A percentile compares a stretch with the other conserved stretches of the same genome.
phyloP scores from a whole-genome alignment of 2,888 invertebrate species.

The Iphiclides podalirius region DNA sequence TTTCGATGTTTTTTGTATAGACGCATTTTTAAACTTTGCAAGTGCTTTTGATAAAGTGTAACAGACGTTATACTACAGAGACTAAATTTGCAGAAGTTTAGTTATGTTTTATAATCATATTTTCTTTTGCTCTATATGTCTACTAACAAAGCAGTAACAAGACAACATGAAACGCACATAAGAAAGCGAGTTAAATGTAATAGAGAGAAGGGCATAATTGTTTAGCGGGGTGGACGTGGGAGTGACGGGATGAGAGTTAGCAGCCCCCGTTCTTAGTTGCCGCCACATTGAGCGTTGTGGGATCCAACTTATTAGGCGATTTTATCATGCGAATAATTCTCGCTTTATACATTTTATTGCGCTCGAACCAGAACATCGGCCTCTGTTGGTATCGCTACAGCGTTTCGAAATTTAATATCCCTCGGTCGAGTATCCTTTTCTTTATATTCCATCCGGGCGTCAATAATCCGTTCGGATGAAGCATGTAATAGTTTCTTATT shows the following conservation, averaged over 20 bases:
- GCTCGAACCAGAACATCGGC: conserved; percentile 49
- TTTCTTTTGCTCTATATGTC: no score
- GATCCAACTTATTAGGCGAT: conserved; percentile 77
- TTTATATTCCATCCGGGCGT: conserved; percentile 24
- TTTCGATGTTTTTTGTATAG: no score
- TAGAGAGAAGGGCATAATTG: conserved; percentile 48
- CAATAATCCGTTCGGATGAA: conserved; percentile 11
- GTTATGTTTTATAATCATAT: no score
- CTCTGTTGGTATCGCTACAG: conserved; percentile 54
- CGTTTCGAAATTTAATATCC: conserved; percentile 47
- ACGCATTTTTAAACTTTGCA: no score
- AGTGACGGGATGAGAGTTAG: conserved; percentile 53
- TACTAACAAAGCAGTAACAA: no score
- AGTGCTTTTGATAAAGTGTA: no score
- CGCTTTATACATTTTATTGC: conserved; percentile 76
- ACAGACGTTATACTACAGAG: no score
- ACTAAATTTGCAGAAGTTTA: no score
- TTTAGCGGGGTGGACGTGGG: conserved; percentile 48
- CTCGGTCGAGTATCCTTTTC: conserved; percentile 30
- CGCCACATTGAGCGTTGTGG: conserved; percentile 74
- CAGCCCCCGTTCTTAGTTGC: conserved; percentile 58
- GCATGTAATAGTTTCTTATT: conserved; percentile 6
- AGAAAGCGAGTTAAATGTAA: conserved; percentile 30
- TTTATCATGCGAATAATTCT: conserved; percentile 75
- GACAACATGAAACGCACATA: background rate